A percentile compares a stretch with the other conserved stretches of the same genome.
Evolutionary conservation across 2,113 vertebrate genomes (phyloP).

Genomic region (Melanostigma gelatinosum): DNA sequence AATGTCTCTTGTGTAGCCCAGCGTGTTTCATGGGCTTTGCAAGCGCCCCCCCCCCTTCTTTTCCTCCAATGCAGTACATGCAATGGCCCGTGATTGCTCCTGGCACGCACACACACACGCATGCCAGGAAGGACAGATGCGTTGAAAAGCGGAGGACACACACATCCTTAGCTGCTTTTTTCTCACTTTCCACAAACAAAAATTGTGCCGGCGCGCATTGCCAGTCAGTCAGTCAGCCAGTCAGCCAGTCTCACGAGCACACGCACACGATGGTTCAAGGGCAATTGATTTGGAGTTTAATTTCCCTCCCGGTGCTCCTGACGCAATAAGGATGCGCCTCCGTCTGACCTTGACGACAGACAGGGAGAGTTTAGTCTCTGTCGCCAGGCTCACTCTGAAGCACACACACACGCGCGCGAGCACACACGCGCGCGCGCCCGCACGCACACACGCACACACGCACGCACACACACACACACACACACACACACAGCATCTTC

Average conservation of each 20-base stretch:
- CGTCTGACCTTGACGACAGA: conserved; percentile 79
- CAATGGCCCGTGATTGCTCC: conserved; percentile 61
- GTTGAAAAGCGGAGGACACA: background rate
- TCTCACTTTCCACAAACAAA: conserved; percentile 43
- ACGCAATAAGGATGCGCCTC: conserved; percentile 71
- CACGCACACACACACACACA: conserved; percentile 21
- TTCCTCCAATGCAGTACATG: conserved; percentile 14
- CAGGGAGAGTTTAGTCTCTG: conserved; percentile 59
- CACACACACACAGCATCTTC: conserved; percentile 25
- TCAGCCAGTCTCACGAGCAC: conserved; percentile 5
- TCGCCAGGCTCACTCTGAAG: conserved; percentile 42
- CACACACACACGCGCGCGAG: background rate
- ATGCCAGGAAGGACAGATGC: conserved; percentile 27
- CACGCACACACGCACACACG: background rate
- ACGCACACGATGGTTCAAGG: conserved; percentile 61
- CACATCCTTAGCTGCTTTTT: conserved; percentile 25
- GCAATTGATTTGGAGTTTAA: conserved; percentile 83
- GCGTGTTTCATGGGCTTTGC: conserved; percentile 49
- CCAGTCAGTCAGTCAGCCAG: conserved; percentile 39
- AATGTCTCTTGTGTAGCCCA: conserved; percentile 51
- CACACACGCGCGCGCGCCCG: background rate
- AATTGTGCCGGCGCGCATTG: background rate
- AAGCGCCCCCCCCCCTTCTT: conserved; percentile 1
- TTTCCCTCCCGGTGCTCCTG: conserved; percentile 74
- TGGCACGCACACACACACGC: conserved; percentile 32